Evolutionary conservation across 2,797 vertebrate genomes (phyloP), one percentile per base, ranked within the genome.

Genomic region (Masticophis lateralis): DNA sequence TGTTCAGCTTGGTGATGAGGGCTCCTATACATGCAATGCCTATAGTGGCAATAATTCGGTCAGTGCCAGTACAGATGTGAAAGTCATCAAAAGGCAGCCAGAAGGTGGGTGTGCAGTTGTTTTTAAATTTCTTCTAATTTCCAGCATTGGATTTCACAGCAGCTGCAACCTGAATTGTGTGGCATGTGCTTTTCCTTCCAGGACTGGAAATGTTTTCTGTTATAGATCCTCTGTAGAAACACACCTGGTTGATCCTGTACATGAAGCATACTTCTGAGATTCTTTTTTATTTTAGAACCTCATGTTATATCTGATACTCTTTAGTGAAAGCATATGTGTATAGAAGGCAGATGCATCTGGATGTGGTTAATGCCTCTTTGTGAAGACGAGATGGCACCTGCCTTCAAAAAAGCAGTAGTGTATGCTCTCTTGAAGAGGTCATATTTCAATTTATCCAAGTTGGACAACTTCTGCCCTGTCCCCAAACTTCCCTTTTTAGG

Each of bases 1-100:
- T 0, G 97, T 98, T 25, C 98, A 94, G 94, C 94, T 96, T 28
- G 94, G 95, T 4, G 99, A 99, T 0, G 98, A 99, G 95, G 99
- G 99, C 1, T 98, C 98, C 2, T 99, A 99, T 95, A 99, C 98
- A 0, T 99, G 99, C 95, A 99, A 98, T 0, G 99, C 98, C 16
- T 99, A 99, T 97, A 98, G 98, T 0, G 98, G 98, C 57, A 98
- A 98, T 94, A 98, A 98, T 96, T 98, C 99, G 0, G 98, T 98
- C 96, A 99, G 99, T 32, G 99, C 99, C 96, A 98, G 98, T 79
- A 99, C 99, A 0, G 98, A 99, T 93, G 97, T 99, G 53, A 98
- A 97, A 88, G 96, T 99, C 96, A 96, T 94, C 87, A 98, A 97
- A 96, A 97, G 95, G 94, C 87, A 37, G 0, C 95, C 96, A 0